A percentile compares a stretch with the other conserved stretches of the same genome.
phyloP scores from a whole-genome alignment of 1,140 invertebrate species.

The Anastatus disparis region DNA sequence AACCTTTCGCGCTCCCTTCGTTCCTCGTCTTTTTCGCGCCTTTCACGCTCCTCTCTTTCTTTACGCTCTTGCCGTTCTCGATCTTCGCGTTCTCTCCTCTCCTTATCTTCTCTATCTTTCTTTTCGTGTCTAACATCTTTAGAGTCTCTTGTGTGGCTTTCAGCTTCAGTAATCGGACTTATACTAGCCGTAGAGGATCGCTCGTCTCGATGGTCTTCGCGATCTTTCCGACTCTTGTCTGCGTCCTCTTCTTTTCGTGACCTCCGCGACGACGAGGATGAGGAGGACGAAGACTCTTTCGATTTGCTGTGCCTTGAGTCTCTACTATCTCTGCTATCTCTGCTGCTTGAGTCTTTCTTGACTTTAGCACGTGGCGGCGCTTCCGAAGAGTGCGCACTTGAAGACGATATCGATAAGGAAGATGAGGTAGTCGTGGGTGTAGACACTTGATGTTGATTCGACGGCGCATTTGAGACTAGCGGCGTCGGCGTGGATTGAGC shows the following conservation, averaged over 20 bases:
- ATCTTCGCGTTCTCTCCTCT: conserved; percentile 53
- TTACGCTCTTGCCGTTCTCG: conserved; percentile 44
- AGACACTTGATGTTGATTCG: too few species aligned
- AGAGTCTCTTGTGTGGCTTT: conserved; percentile 48
- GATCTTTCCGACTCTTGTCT: conserved; percentile 54
- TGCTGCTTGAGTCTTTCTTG: conserved; percentile 41
- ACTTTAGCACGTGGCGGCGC: conserved; percentile 9
- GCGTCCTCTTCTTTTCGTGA: conserved; percentile 54
- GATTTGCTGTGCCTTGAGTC: conserved; percentile 55
- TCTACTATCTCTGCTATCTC: conserved; percentile 50
- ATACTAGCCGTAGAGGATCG: conserved; percentile 30
- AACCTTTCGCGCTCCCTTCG: conserved; percentile 56
- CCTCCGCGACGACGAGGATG: conserved; percentile 41
- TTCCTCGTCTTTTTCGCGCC: conserved; percentile 65
- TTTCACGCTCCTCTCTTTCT: conserved; percentile 64
- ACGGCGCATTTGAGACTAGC: too few species aligned
- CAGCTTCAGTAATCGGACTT: conserved; percentile 43
- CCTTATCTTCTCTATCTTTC: conserved; percentile 56
- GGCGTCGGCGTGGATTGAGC: too few species aligned
- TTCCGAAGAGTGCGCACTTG: background rate
- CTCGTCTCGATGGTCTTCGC: conserved; percentile 58
- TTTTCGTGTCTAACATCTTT: conserved; percentile 61
- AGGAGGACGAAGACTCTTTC: conserved; percentile 48
- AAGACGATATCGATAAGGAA: background rate
- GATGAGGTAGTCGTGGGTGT: too few species aligned